Evolutionary conservation across 2,888 invertebrate species (phyloP).

Genomic region (Stenodera caucasica): DNA sequence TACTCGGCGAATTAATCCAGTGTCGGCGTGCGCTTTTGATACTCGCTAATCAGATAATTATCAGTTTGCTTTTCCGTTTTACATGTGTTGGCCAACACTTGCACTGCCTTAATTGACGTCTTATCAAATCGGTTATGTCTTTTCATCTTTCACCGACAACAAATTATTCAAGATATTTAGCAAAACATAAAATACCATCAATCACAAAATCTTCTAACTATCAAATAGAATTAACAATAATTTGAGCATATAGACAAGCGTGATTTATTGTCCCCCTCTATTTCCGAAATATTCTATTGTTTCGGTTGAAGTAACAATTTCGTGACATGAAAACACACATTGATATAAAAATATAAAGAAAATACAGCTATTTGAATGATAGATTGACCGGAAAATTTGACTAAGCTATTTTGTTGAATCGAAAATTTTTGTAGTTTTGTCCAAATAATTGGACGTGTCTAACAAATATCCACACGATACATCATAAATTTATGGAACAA

Average conservation of each 20-base stretch:
- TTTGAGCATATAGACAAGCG: no score
- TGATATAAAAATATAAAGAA: neutral
- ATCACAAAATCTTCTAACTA: no score
- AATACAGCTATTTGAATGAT: slow-evolving; percentile 28
- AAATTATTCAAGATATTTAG: slow-evolving; percentile 27
- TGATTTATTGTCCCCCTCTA: no score
- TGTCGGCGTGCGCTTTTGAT: slow-evolving; percentile 49
- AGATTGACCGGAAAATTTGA: slow-evolving; percentile 28
- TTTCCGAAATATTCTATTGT: slow-evolving; percentile 21
- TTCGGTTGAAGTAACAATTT: slow-evolving; percentile 11
- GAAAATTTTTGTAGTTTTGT: slow-evolving; percentile 21
- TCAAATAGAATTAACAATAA: no score
- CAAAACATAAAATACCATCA: slow-evolving; percentile 21
- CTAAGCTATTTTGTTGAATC: slow-evolving; percentile 11
- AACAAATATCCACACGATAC: neutral
- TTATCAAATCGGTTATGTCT: slow-evolving; percentile 46
- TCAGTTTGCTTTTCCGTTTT: slow-evolving; percentile 48
- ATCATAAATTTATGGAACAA: neutral
- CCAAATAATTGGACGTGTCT: slow-evolving; percentile 14
- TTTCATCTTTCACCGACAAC: slow-evolving; percentile 40
- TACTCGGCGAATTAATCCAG: slow-evolving; percentile 45
- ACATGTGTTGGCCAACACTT: slow-evolving; percentile 49
- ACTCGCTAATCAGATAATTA: slow-evolving; percentile 50
- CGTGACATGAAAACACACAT: slow-evolving; percentile 23
- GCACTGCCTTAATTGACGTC: slow-evolving; percentile 46